Evolutionary conservation across 2,888 invertebrate species (phyloP).

Genomic region (Nomada fucata): DNA sequence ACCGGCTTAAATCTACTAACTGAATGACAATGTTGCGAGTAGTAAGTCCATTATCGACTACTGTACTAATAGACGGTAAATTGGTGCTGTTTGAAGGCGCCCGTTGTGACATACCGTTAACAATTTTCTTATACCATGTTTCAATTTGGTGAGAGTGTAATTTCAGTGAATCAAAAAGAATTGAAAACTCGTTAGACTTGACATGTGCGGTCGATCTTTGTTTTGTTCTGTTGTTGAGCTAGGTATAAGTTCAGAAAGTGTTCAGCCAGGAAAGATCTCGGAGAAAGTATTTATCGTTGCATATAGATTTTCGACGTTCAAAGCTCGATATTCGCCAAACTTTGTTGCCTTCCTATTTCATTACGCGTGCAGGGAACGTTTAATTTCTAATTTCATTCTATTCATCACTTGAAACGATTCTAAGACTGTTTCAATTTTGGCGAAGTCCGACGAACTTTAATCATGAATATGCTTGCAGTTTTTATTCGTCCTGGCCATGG

Average conservation of each 20-base stretch:
- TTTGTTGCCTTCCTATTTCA: too few relatives aligned
- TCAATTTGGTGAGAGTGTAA: slow-evolving; percentile 5
- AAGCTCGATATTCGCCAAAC: not conserved
- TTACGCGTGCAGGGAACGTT: too few relatives aligned
- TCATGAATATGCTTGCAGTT: slow-evolving; percentile 61
- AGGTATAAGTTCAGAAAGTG: slow-evolving; percentile 16
- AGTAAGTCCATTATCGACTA: slow-evolving; percentile 68
- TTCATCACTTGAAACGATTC: too few relatives aligned
- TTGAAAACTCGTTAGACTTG: too few relatives aligned
- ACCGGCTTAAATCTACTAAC: slow-evolving; percentile 38
- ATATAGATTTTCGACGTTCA: not conserved
- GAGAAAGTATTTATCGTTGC: slow-evolving; percentile 22
- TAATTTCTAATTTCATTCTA: too few relatives aligned
- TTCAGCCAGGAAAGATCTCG: not conserved
- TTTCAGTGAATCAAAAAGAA: not conserved
- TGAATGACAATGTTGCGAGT: slow-evolving; percentile 67
- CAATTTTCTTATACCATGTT: not conserved
- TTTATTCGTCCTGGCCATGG: slow-evolving; percentile 64
- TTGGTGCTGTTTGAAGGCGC: not conserved
- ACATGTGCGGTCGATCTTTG: too few relatives aligned
- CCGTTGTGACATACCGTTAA: not conserved
- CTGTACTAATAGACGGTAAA: not conserved
- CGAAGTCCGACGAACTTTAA: slow-evolving; percentile 39
- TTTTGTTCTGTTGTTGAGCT: slow-evolving; percentile 1
- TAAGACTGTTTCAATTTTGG: not conserved